Evolutionary conservation across 2,888 invertebrate genomes (phyloP).

Genomic region (Smittia aterrima): DNA sequence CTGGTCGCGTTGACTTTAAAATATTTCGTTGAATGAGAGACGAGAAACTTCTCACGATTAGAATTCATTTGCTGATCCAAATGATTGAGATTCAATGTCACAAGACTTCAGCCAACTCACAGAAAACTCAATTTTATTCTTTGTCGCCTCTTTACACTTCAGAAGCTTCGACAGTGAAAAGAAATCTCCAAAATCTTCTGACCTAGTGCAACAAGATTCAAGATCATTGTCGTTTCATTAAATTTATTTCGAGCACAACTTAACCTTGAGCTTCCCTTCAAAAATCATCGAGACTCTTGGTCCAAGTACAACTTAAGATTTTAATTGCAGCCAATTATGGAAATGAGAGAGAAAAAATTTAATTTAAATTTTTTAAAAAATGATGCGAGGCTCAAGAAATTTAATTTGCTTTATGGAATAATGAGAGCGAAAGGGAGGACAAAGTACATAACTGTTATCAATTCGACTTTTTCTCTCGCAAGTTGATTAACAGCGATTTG

Average conservation of each 20-base stretch:
- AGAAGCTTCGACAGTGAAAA: neutral
- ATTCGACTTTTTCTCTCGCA: too few relatives aligned
- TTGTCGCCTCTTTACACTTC: neutral
- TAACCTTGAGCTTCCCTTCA: neutral
- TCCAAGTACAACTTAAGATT: neutral
- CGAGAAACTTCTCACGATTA: too few relatives aligned
- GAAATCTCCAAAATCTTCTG: neutral
- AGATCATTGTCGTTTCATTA: constrained; percentile 11
- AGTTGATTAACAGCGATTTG: too few relatives aligned
- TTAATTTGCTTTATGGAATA: too few relatives aligned
- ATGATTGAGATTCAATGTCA: neutral
- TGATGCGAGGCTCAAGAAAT: neutral
- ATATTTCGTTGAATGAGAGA: neutral
- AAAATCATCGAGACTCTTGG: neutral
- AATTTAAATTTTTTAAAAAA: neutral
- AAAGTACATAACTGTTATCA: too few relatives aligned
- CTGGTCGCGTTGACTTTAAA: neutral
- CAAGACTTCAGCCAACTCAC: neutral
- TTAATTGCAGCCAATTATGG: neutral
- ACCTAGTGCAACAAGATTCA: neutral
- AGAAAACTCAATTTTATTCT: too few relatives aligned
- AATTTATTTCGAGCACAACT: neutral
- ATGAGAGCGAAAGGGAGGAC: too few relatives aligned
- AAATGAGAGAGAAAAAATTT: neutral
- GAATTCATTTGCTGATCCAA: too few relatives aligned